Percentiles rank a stretch among this genome's conserved stretches.
These are phyloP conservation scores for Muschampia plurimacula DNA, from an alignment of 2,888 invertebrate genomes.

Conservation along the genomic window DNA sequence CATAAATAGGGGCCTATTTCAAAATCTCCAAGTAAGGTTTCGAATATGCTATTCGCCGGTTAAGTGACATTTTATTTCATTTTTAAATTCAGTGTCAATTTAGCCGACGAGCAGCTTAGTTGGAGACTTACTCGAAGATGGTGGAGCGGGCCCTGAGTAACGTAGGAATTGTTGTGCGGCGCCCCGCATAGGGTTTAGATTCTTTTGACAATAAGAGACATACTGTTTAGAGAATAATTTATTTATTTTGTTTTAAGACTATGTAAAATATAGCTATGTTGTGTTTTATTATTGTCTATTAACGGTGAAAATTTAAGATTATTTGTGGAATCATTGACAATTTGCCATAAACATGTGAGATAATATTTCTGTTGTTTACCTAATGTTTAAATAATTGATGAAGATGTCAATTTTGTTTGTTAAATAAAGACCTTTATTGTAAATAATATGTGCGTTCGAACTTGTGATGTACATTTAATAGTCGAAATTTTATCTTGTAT, in stretches of 20 bases:
- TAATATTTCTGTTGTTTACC: constrained; percentile 73
- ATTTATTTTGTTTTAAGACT: constrained; percentile 84
- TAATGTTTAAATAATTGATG: constrained; percentile 62
- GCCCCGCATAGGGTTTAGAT: constrained; percentile 63
- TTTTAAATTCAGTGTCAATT: no score
- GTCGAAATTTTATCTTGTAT: constrained; percentile 49
- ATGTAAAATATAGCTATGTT: constrained; percentile 82
- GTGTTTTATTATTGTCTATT: constrained; percentile 83
- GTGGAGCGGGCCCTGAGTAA: constrained; percentile 40
- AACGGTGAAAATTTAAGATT: constrained; percentile 64
- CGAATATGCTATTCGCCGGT: no score
- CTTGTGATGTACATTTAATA: constrained; percentile 63
- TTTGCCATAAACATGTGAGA: constrained; percentile 83
- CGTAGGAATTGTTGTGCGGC: constrained; percentile 63
- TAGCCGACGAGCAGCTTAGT: no score
- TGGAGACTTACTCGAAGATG: no score
- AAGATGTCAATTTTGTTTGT: constrained; percentile 58
- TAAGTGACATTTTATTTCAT: no score
- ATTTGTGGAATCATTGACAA: constrained; percentile 72
- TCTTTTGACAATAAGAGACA: constrained; percentile 83
- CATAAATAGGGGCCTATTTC: no score
- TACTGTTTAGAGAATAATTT: constrained; percentile 76
- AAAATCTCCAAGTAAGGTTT: no score
- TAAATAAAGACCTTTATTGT: constrained; percentile 61
- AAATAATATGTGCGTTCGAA: constrained; percentile 68